A percentile compares a stretch with the other conserved stretches of the same genome.
These are phyloP conservation scores for Apostichopus parvimensis DNA, from an alignment of 35 echinoderm and acorn worm species.

Conservation along the genomic window DNA sequence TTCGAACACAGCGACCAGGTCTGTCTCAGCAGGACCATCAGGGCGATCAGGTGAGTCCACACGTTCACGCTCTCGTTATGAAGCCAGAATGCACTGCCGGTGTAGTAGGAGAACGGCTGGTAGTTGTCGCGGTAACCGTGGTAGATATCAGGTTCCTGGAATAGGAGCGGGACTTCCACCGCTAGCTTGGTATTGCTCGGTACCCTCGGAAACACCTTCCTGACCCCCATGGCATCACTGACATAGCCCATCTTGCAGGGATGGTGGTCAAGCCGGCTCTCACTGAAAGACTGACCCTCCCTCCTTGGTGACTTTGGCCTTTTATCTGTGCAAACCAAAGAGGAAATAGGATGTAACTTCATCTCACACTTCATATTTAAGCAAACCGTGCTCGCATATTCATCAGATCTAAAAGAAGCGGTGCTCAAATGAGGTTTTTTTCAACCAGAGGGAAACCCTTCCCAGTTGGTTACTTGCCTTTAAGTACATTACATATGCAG, in stretches of 20 bases:
- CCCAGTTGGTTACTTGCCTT: too few relatives aligned
- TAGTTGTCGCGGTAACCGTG: conserved; percentile 80
- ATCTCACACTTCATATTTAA: too few relatives aligned
- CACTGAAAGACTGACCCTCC: too few relatives aligned
- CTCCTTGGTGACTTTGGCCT: too few relatives aligned
- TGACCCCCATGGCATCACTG: conserved; percentile 9
- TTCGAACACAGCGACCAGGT: conserved; percentile 53
- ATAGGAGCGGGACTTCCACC: conserved; percentile 64
- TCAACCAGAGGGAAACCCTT: too few relatives aligned
- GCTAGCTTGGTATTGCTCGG: conserved; percentile 46
- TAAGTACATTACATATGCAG: too few relatives aligned
- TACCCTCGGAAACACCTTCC: conserved; percentile 41
- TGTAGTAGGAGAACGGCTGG: conserved; percentile 82
- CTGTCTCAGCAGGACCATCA: conserved; percentile 57
- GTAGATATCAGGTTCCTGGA: conserved; percentile 74
- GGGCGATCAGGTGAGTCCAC: conserved; percentile 81
- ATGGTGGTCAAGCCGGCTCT: too few relatives aligned
- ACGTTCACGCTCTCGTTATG: conserved; percentile 94
- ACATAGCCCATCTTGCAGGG: not conserved
- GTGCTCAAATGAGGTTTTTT: too few relatives aligned
- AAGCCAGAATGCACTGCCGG: conserved; percentile 79
- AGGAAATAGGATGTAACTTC: too few relatives aligned
- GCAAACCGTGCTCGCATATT: too few relatives aligned
- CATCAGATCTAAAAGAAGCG: too few relatives aligned
- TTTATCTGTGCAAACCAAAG: too few relatives aligned